A percentile compares a stretch with the other conserved stretches of the same genome.
Evolutionary conservation across 2,113 vertebrate species (phyloP).

Genomic region (Oryzias woworae): DNA sequence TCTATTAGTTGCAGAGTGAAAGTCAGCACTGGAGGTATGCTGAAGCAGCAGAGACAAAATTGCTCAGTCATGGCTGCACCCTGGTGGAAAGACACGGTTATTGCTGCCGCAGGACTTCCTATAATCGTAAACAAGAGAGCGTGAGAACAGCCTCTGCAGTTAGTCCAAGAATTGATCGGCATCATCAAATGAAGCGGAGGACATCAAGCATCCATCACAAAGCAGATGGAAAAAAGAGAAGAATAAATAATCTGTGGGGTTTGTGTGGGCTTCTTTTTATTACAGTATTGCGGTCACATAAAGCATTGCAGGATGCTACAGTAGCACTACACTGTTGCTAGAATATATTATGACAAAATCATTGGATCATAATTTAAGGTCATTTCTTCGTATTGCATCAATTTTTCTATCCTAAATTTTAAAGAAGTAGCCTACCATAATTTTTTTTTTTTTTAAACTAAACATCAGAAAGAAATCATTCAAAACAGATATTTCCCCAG

Average conservation of each 20-base stretch:
- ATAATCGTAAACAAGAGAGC: background rate
- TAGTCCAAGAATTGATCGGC: background rate
- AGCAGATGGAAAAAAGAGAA: background rate
- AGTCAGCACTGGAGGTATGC: background rate
- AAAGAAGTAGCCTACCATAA: too few relatives aligned
- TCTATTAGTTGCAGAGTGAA: background rate
- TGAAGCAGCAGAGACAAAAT: background rate
- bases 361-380: constrained; percentile 22
- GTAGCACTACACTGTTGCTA: constrained; percentile 35
- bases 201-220: background rate
- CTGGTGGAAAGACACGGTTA: constrained; percentile 29
- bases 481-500: too few relatives aligned
- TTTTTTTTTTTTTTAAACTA: too few relatives aligned
- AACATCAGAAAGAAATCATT: too few relatives aligned
- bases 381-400: too few relatives aligned
- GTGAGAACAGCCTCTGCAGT: background rate
- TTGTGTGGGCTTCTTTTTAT: constrained; percentile 61
- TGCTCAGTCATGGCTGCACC: constrained; percentile 11
- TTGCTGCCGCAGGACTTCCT: background rate
- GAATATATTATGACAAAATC: constrained; percentile 45
- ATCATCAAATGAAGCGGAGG: background rate
- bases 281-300: constrained; percentile 64
- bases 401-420: too few relatives aligned
- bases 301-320: constrained; percentile 63
- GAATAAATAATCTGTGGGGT: background rate